Evolutionary conservation across 2,888 invertebrate species (phyloP), one percentile per base, ranked within the genome.

Genomic region (Lycaena phlaeas): DNA sequence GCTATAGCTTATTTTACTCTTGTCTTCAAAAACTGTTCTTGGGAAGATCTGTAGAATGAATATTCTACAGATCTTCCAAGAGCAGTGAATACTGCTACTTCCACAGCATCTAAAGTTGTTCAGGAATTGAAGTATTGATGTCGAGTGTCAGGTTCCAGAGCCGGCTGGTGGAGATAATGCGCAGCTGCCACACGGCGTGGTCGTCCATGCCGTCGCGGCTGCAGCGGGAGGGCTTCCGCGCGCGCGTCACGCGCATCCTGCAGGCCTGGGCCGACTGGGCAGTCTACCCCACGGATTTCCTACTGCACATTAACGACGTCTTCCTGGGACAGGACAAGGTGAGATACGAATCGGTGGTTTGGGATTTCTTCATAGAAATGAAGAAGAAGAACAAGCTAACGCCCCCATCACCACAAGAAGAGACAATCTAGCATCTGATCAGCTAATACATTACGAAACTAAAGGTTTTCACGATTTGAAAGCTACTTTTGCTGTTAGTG

Each of bases 211-310:
- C 68, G 82, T 89, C 63, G 86, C 94, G 52, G 89, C 77, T 97
- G 40, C 95, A 96, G 84, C 96, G 96, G n/a, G 98, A 99, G 76
- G 96, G 97, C 25, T 97, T 97, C 74, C 95, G 97, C 63, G 90
- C 92, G 43, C 85, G 97, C 31, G 94, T 98, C 22, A 90, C 96
- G 67, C 89, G 93, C 59, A 93, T 95, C 55, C 90, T 98, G 67
- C 90, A 95, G 61, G 96, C 97, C 1, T 98, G 99, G 98, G 97
- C 98, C 70, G 98, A 99, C 67, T 96, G 96, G 92, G 92, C 95
- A 10, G 91, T 99, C 45, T 99, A 98, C 82, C 94, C 98, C 0
- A 92, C 93, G 43, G 97, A 98, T 51, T 94, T 94, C 72, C 86
- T 99, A 46, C 89, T 92, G 47, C 92, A 90, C 62, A 78, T 97